phyloP scores from a whole-genome alignment of 2,888 invertebrate genomes.

The Dynastes maya region DNA sequence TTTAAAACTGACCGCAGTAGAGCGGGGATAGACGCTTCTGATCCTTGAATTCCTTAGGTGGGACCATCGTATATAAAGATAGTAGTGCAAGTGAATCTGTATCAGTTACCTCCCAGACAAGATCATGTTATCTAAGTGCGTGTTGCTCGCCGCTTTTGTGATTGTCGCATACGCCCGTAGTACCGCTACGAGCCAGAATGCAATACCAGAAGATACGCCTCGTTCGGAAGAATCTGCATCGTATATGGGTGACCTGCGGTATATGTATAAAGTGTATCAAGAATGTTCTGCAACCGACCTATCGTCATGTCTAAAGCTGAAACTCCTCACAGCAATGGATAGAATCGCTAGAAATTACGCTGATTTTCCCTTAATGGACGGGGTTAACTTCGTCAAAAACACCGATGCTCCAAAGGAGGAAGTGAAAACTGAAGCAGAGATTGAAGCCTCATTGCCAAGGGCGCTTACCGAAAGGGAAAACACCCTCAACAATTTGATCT shows the following conservation, averaged over 20 bases:
- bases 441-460: conserved; percentile 83
- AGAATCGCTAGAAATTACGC: conserved; percentile 77
- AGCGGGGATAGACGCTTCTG: conserved; percentile 59
- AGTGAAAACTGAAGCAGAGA: conserved; percentile 74
- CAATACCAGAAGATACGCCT: conserved; percentile 64
- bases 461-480: conserved; percentile 81
- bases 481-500: conserved; percentile 82
- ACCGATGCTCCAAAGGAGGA: conserved; percentile 69
- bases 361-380: conserved; percentile 80
- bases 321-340: conserved; percentile 84
- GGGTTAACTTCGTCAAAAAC: conserved; percentile 82
- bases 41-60: conserved; percentile 64
- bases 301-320: conserved; percentile 84
- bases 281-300: conserved; percentile 83
- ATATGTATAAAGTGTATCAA: conserved; percentile 85
- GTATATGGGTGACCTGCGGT: conserved; percentile 79
- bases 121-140: conserved; percentile 75
- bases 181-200: conserved; percentile 71
- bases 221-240: conserved; percentile 65
- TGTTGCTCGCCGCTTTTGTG: conserved; percentile 74
- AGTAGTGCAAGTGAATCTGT: conserved; percentile 68
- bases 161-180: conserved; percentile 74
- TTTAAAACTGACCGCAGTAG: conserved; percentile 54
- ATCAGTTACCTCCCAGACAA: conserved; percentile 65
- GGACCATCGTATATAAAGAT: conserved; percentile 60